Evolutionary conservation across 2,113 vertebrate genomes (phyloP).

Genomic region (Cyphomyrus discorhynchus): DNA sequence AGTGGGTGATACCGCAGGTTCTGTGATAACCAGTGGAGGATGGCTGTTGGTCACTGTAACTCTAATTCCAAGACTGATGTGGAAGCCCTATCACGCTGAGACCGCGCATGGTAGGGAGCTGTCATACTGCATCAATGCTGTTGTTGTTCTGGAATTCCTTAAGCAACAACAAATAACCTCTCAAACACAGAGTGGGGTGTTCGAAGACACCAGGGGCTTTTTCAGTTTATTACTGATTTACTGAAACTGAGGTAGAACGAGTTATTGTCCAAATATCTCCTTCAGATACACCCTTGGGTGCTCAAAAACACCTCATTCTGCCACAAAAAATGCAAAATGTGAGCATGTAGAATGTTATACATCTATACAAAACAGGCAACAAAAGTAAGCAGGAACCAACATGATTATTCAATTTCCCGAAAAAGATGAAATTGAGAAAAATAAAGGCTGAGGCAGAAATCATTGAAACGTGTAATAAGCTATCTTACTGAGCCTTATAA

Average conservation of each 20-base stretch:
- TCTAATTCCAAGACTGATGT: not conserved
- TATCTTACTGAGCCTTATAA: not conserved
- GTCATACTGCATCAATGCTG: not conserved
- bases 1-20: not conserved
- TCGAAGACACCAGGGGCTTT: not conserved
- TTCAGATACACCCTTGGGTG: not conserved
- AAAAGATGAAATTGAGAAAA: not conserved
- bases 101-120: not conserved
- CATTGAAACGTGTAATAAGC: slow-evolving; percentile 8
- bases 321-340: not conserved
- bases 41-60: not conserved
- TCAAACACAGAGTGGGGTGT: not conserved
- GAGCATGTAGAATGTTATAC: not conserved
- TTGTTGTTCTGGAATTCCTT: not conserved
- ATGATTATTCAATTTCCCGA: not conserved
- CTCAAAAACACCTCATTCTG: not conserved
- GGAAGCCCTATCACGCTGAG: not conserved
- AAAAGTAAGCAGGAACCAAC: not conserved
- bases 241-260: not conserved
- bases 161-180: not conserved
- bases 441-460: slow-evolving; percentile 4
- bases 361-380: not conserved
- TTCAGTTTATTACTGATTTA: not conserved
- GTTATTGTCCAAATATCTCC: not conserved
- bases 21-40: not conserved